Evolutionary conservation across 1,140 invertebrate genomes (phyloP).

Genomic region (Teleopsis dalmanni): DNA sequence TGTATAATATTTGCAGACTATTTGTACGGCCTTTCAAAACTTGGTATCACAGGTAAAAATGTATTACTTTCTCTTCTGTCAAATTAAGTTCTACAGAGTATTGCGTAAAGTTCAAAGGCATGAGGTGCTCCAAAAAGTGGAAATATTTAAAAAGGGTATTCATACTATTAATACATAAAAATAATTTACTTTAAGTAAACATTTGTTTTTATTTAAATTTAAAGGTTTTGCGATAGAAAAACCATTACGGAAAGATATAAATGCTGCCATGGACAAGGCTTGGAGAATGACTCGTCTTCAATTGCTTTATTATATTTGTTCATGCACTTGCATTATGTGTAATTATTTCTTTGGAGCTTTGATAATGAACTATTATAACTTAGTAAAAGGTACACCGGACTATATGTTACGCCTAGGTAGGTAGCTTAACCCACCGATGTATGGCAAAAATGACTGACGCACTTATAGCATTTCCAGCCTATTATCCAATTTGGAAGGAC

Average conservation of each 20-base stretch:
- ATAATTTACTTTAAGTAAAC: too few relatives aligned
- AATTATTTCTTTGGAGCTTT: constrained; percentile 28
- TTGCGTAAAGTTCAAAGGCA: constrained; percentile 20
- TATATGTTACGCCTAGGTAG: constrained; percentile 22
- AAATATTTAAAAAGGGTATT: constrained; percentile 26
- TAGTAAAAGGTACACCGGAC: constrained; percentile 12
- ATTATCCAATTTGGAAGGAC: constrained; percentile 27
- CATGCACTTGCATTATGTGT: constrained; percentile 17
- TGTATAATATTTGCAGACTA: constrained; percentile 14
- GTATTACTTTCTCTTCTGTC: constrained; percentile 25
- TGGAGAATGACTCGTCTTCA: constrained; percentile 28
- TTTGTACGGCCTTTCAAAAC: constrained; percentile 26
- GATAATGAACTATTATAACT: constrained; percentile 18
- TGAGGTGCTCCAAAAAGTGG: constrained; percentile 23
- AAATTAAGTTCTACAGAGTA: constrained; percentile 20
- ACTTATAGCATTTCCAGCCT: constrained; percentile 23
- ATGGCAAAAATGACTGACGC: too few relatives aligned
- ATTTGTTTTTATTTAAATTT: too few relatives aligned
- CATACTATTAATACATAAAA: neutral
- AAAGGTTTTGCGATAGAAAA: constrained; percentile 22
- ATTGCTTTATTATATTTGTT: constrained; percentile 23
- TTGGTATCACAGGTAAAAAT: constrained; percentile 27
- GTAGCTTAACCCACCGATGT: too few relatives aligned
- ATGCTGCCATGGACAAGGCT: constrained; percentile 17
- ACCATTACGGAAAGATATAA: constrained; percentile 16